A percentile compares a stretch with the other conserved stretches of the same genome.
These are phyloP conservation scores for Drosophila peninsularis DNA, from an alignment of 2,888 invertebrate species.

Conservation along the genomic window DNA sequence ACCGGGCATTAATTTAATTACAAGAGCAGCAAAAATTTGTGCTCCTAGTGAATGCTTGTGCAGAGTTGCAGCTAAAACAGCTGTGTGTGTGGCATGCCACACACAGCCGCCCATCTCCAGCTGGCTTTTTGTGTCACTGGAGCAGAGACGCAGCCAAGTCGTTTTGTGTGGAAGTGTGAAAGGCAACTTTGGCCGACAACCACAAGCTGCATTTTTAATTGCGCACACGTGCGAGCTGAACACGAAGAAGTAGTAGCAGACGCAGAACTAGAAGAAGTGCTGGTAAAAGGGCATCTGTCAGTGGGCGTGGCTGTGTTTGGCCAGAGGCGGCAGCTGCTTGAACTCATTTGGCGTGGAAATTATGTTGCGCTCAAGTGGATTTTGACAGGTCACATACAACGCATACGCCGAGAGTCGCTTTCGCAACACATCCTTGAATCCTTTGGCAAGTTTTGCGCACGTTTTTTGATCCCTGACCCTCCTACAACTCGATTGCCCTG, in stretches of 20 bases:
- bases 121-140: slow-evolving; percentile 72
- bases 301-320: slow-evolving; percentile 33
- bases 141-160: slow-evolving; percentile 43
- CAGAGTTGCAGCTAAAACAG: slow-evolving; percentile 6
- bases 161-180: slow-evolving; percentile 19
- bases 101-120: neutral
- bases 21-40: slow-evolving; percentile 45
- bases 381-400: slow-evolving; percentile 57
- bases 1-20: slow-evolving; percentile 68
- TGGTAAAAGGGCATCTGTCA: slow-evolving; percentile 20
- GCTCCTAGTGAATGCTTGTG: slow-evolving; percentile 31
- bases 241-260: neutral
- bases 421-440: slow-evolving; percentile 57
- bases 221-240: slow-evolving; percentile 72
- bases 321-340: slow-evolving; percentile 60
- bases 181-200: slow-evolving; percentile 65
- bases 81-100: neutral
- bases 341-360: slow-evolving; percentile 76
- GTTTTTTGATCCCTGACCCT: slow-evolving; percentile 43
- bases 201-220: slow-evolving; percentile 79
- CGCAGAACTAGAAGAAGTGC: neutral
- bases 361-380: slow-evolving; percentile 75
- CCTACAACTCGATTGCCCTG: neutral
- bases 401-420: slow-evolving; percentile 7
- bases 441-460: slow-evolving; percentile 65